phyloP scores from a whole-genome alignment of 2,113 vertebrate species.

The Petroica traversi region DNA sequence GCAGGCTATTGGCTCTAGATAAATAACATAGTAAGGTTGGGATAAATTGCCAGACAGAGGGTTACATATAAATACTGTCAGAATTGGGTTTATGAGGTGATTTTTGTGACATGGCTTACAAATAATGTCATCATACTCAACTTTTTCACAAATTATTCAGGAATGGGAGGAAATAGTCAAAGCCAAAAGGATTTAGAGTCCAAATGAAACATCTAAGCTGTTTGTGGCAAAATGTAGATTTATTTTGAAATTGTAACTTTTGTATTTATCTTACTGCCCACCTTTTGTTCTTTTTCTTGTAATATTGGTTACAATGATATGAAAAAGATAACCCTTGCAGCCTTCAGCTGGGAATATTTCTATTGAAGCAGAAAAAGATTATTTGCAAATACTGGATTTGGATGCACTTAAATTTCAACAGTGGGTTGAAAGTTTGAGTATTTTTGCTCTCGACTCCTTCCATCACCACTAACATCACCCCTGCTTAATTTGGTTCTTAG shows the following conservation, averaged over 20 bases:
- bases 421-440: background rate
- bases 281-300: background rate
- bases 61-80: constrained; percentile 15
- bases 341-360: background rate
- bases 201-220: background rate
- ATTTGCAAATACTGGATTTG: background rate
- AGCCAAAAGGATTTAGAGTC: background rate
- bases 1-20: background rate
- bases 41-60: background rate
- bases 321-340: background rate
- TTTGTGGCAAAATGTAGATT: background rate
- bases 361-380: background rate
- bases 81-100: background rate
- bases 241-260: background rate
- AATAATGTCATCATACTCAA: background rate
- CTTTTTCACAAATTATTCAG: background rate
- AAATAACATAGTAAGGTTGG: background rate
- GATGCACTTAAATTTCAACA: background rate
- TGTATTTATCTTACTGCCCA: background rate
- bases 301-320: background rate
- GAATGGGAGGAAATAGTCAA: background rate
- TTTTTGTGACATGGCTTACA: background rate
- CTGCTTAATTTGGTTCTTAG: background rate
- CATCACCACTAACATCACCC: background rate
- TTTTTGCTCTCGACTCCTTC: background rate